These are phyloP conservation scores for Heterochromis multidens DNA, from an alignment of 2,113 vertebrate species.

Conservation along the genomic window DNA sequence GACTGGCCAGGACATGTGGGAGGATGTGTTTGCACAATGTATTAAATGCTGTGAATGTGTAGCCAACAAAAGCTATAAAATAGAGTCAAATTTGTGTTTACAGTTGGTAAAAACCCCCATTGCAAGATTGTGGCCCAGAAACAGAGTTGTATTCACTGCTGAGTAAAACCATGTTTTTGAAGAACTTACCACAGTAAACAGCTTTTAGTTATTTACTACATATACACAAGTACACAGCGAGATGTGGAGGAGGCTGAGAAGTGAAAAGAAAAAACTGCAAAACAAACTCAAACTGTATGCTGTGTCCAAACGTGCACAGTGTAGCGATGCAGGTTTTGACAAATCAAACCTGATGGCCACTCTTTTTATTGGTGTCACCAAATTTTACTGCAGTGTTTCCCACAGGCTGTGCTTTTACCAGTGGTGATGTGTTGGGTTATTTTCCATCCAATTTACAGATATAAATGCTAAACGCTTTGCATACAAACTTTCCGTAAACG, in stretches of 20 bases:
- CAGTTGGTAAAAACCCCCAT: neutral
- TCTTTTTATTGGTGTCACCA: neutral
- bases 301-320: neutral
- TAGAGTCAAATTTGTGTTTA: neutral
- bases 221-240: neutral
- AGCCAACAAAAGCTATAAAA: neutral
- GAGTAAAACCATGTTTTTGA: neutral
- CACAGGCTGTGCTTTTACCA: neutral
- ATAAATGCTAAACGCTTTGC: neutral
- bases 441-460: neutral
- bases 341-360: neutral
- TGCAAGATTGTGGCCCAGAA: neutral
- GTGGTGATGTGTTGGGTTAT: neutral
- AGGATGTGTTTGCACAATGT: neutral
- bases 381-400: neutral
- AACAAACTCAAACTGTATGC: neutral
- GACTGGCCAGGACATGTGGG: neutral
- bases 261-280: neutral
- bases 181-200: neutral
- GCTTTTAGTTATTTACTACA: neutral
- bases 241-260: neutral
- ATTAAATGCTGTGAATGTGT: conserved; percentile 4
- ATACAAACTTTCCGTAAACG: neutral
- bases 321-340: accelerated
- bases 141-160: neutral